Evolutionary conservation across 2,113 vertebrate genomes (phyloP), one percentile per base, ranked within the genome.

Genomic region (Oryzias melastigma): DNA sequence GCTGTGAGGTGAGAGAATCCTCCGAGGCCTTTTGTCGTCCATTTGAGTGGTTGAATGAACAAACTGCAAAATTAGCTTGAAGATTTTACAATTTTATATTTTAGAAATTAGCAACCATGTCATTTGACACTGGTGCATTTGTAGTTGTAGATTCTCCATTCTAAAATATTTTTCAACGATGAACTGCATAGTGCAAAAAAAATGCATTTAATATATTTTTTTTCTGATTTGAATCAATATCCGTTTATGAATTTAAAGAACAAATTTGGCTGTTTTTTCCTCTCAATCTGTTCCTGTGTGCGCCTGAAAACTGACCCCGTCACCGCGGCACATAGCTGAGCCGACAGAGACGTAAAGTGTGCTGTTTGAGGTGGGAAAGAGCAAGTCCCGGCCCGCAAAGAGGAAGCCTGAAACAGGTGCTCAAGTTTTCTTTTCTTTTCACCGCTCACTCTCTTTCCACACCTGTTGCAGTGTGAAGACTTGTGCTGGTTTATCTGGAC

Each of bases 391-490:
- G 75, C 85, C 62, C 20, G 81, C 75, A 61, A 48, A 35, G 65
- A 53, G 42, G 52, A 73, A 73, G 70, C 63, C 43, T 24, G 73
- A 79, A 88, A 83, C 88, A 88, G 88, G 88, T 90, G 87, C 78
- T 87, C 64, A 6, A 45, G 51, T 54, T 60, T 54, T 56, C 57
- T 29, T 65, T 55, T 84, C 67, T 81, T 73, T 73, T 82, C 61
- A 67, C 77, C 67, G 0, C 67, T 79, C 43, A 29, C 68, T 72
- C 64, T 64, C 44, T 68, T 78, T 40, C 29, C 77, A 85, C 87
- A 90, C 87, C 84, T 90, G 85, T 81, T 83, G 68, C 65, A 53
- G 73, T 79, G 83, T 75, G 68, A 73, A 71, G 79, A 74, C 60
- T 65, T 75, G 74, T 71, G 73, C 80, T 82, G 73, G 59, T 71